These are phyloP conservation scores for Gymnorhina tibicen DNA, from an alignment of 2,113 vertebrate species.

Conservation along the genomic window DNA sequence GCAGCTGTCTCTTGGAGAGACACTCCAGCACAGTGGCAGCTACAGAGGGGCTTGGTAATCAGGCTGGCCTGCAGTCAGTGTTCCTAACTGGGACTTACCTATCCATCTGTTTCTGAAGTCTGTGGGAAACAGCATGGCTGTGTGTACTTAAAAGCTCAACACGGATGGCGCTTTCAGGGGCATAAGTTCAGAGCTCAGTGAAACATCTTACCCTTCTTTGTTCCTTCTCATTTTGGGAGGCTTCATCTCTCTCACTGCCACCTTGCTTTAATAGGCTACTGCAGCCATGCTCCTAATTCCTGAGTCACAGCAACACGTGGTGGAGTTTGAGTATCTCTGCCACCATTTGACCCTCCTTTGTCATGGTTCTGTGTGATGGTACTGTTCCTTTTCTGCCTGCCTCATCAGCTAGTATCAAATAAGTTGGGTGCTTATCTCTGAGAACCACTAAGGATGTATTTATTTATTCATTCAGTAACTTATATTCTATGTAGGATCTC, in stretches of 20 bases:
- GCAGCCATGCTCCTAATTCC: neutral
- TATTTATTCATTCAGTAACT: neutral
- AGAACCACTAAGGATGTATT: neutral
- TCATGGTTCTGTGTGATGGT: neutral
- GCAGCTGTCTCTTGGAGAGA: neutral
- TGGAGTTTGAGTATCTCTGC: neutral
- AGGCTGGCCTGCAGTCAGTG: neutral
- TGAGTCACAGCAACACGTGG: fast-evolving
- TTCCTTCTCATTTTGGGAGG: neutral
- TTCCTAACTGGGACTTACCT: neutral
- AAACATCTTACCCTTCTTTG: neutral
- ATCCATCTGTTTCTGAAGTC: neutral
- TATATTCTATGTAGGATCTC: neutral
- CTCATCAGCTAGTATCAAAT: neutral
- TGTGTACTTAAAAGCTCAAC: neutral
- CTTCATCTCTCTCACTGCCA: neutral
- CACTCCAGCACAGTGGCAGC: neutral
- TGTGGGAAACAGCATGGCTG: neutral
- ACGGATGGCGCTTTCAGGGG: neutral
- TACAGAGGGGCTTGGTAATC: neutral
- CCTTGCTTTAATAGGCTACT: neutral
- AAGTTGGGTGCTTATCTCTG: neutral
- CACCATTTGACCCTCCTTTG: neutral
- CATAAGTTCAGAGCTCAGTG: fast-evolving
- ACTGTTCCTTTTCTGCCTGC: neutral